These are phyloP conservation scores for Pituophis catenifer DNA, from an alignment of 2,113 vertebrate genomes.

Conservation along the genomic window DNA sequence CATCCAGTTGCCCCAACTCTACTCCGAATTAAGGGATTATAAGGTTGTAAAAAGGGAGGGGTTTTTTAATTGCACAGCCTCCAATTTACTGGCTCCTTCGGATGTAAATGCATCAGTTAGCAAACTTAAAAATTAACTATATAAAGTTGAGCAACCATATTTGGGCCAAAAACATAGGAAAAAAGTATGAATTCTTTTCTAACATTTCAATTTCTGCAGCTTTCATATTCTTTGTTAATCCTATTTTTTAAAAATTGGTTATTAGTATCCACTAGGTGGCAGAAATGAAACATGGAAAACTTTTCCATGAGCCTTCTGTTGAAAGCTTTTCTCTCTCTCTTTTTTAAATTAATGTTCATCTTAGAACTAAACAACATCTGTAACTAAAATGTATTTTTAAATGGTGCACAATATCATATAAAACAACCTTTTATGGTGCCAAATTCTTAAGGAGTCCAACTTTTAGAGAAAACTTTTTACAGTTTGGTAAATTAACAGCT, in stretches of 20 bases:
- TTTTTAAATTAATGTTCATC: fast-evolving
- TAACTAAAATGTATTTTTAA: not conserved
- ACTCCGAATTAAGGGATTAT: not conserved
- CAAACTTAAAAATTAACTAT: not conserved
- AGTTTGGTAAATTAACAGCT: not conserved
- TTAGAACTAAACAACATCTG: not conserved
- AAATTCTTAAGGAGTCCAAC: not conserved
- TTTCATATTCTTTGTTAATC: not conserved
- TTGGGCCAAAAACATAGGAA: not conserved
- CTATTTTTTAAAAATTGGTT: not conserved
- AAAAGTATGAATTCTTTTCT: not conserved
- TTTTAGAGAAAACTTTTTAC: not conserved
- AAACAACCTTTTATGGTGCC: not conserved
- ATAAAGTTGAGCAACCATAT: not conserved
- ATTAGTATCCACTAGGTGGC: conserved; percentile 57
- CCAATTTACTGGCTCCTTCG: not conserved
- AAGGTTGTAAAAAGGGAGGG: not conserved
- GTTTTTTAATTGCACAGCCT: not conserved
- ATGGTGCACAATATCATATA: not conserved
- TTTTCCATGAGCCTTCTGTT: fast-evolving
- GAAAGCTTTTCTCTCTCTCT: not conserved
- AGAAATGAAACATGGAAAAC: conserved; percentile 54
- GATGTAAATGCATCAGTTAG: not conserved
- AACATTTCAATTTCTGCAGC: not conserved
- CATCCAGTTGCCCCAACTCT: too few relatives aligned